phyloP scores from a whole-genome alignment of 2,888 invertebrate species.

The Adelognathus sp. region DNA sequence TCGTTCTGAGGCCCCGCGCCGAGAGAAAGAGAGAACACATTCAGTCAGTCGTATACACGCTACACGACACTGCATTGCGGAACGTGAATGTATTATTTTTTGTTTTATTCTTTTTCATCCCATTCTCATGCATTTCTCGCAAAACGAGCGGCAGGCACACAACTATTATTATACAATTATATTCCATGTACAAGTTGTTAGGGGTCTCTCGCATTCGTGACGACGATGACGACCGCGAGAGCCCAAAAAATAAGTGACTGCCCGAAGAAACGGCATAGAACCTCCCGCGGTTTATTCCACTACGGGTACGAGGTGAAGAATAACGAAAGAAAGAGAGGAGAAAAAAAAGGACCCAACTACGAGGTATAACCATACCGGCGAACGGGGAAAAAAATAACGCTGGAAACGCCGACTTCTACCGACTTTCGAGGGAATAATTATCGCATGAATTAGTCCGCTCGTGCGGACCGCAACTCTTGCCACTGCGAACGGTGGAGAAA shows the following conservation, averaged over 20 bases:
- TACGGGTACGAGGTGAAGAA: conserved; percentile 10
- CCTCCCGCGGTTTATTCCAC: not conserved
- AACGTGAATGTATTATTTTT: conserved; percentile 50
- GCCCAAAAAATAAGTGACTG: conserved; percentile 39
- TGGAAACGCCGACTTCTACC: conserved; percentile 38
- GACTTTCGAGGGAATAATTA: conserved; percentile 49
- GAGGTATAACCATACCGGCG: conserved; percentile 23
- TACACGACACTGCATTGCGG: conserved; percentile 73
- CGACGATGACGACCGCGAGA: conserved; percentile 27
- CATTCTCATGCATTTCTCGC: no score
- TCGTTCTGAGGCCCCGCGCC: conserved; percentile 27
- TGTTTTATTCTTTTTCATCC: conserved; percentile 43
- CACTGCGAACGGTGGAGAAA: conserved; percentile 36
- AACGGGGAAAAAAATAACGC: conserved; percentile 51
- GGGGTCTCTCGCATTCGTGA: conserved; percentile 45
- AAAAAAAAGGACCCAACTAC: conserved; percentile 28
- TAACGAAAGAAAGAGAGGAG: conserved; percentile 24
- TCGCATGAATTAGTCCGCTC: conserved; percentile 57
- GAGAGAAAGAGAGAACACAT: no score
- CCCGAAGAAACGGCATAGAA: conserved; percentile 34
- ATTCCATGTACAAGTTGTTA: conserved; percentile 42
- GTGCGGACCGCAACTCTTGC: conserved; percentile 54
- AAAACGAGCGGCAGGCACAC: conserved; percentile 25
- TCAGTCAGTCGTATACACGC: conserved; percentile 51
- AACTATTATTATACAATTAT: conserved; percentile 49